phyloP scores from a whole-genome alignment of 2,888 invertebrate genomes.

The Sesia bembeciformis region DNA sequence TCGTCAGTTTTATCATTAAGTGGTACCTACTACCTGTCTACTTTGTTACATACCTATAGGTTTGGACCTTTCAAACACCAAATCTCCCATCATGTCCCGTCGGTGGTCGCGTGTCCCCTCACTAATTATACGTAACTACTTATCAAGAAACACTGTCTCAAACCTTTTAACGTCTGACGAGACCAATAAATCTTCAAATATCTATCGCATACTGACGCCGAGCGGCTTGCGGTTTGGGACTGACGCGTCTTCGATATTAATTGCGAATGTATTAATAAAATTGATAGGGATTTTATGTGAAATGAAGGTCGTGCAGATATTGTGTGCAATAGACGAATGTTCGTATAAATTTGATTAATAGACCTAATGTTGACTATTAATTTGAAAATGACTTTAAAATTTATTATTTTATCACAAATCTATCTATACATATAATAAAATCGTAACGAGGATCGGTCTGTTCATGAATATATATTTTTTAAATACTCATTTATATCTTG shows the following conservation, averaged over 20 bases:
- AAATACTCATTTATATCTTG: no score
- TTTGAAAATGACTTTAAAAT: no score
- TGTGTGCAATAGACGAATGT: conserved; percentile 3
- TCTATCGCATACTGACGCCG: conserved; percentile 34
- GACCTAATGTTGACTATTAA: no score
- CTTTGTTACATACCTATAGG: no score
- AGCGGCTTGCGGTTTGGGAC: conserved; percentile 16
- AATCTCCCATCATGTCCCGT: conserved; percentile 11
- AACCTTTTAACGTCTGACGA: conserved; percentile 63
- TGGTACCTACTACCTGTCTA: no score
- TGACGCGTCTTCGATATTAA: conserved; percentile 35
- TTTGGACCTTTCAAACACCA: no score
- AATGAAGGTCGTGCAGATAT: background rate
- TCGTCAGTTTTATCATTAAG: no score
- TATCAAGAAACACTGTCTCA: conserved; percentile 48
- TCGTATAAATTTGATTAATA: no score
- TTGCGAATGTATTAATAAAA: conserved; percentile 45
- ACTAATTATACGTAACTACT: conserved; percentile 61
- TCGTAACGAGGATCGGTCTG: no score
- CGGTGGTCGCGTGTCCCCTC: conserved; percentile 62
- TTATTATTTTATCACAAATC: no score
- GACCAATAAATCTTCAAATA: conserved; percentile 63
- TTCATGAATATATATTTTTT: no score
- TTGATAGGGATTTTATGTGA: background rate
- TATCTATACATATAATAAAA: no score